Evolutionary conservation across 2,888 invertebrate species (phyloP).

Genomic region (Odontocolon sp.): DNA sequence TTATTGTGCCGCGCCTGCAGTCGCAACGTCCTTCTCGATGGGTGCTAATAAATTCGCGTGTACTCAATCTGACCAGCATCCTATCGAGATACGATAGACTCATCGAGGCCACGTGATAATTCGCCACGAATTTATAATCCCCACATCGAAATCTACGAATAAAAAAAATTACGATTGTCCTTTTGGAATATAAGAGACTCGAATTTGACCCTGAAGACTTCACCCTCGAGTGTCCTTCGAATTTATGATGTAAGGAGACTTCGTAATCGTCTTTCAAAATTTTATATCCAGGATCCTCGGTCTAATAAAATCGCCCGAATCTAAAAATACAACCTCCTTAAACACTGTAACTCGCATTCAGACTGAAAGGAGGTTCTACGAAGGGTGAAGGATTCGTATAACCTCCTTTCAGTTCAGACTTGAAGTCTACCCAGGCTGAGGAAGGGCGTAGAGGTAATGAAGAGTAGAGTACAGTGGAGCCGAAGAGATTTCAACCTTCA

Average conservation of each 20-base stretch:
- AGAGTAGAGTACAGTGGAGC: too few species aligned
- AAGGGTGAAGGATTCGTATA: too few species aligned
- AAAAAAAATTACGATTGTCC: too few species aligned
- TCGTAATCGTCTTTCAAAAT: conserved; percentile 1
- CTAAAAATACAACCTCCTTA: too few species aligned
- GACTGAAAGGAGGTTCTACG: not conserved
- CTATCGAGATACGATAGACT: conserved; percentile 28
- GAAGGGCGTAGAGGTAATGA: too few species aligned
- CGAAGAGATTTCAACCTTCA: too few species aligned
- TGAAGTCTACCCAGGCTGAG: too few species aligned
- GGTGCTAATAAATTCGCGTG: conserved; percentile 73
- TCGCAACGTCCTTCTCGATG: conserved; percentile 57
- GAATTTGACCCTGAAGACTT: not conserved
- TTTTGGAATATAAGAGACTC: not conserved
- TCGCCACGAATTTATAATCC: not conserved
- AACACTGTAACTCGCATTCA: too few species aligned
- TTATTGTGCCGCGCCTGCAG: conserved; percentile 17
- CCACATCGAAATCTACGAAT: too few species aligned
- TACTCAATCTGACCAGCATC: conserved; percentile 74
- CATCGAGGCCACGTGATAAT: conserved; percentile 1
- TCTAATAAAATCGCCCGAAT: too few species aligned
- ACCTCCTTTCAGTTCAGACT: too few species aligned
- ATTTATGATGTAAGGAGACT: conserved; percentile 24
- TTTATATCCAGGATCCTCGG: too few species aligned
- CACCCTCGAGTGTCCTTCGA: conserved; percentile 1